These are phyloP conservation scores for Aleadryas rufinucha DNA, from an alignment of 2,113 vertebrate genomes.

Conservation along the genomic window DNA sequence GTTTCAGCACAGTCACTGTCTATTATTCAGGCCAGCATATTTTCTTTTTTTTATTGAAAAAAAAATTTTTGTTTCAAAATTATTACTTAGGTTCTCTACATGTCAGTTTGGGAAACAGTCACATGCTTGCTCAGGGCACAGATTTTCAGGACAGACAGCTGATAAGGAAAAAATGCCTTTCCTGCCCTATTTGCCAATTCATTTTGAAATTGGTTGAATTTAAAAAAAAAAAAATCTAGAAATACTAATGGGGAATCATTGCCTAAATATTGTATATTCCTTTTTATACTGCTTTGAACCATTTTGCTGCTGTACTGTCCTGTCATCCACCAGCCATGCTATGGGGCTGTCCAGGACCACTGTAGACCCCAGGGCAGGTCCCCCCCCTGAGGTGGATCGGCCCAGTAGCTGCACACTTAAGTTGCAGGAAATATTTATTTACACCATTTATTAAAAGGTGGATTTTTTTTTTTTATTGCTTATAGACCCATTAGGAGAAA, in stretches of 20 bases:
- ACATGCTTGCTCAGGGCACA: constrained; percentile 59
- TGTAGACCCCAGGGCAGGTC: not conserved
- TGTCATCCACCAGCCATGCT: not conserved
- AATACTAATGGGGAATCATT: constrained; percentile 72
- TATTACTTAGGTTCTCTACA: constrained; percentile 42
- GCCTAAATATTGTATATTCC: constrained; percentile 74
- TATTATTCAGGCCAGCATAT: constrained; percentile 49
- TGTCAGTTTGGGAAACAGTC: constrained; percentile 56
- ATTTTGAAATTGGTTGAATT: constrained; percentile 23
- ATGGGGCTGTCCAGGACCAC: not conserved
- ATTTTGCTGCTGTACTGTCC: constrained; percentile 86
- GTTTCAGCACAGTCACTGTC: constrained; percentile 23
- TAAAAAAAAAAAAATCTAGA: constrained; percentile 34
- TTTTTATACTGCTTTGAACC: constrained; percentile 74
- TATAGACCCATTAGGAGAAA: not conserved
- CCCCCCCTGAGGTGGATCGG: not conserved
- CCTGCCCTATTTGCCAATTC: constrained; percentile 13
- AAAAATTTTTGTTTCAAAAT: constrained; percentile 47
- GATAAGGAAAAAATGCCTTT: constrained; percentile 48
- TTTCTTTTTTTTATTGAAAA: constrained; percentile 39
- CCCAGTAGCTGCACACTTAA: not conserved
- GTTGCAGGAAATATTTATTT: not conserved
- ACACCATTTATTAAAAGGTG: not conserved
- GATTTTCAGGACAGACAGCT: constrained; percentile 39
- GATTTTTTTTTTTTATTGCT: not conserved